Conservation (phyloP, 1,140 invertebrate genomes). For the Venturia canescens region DNA sequence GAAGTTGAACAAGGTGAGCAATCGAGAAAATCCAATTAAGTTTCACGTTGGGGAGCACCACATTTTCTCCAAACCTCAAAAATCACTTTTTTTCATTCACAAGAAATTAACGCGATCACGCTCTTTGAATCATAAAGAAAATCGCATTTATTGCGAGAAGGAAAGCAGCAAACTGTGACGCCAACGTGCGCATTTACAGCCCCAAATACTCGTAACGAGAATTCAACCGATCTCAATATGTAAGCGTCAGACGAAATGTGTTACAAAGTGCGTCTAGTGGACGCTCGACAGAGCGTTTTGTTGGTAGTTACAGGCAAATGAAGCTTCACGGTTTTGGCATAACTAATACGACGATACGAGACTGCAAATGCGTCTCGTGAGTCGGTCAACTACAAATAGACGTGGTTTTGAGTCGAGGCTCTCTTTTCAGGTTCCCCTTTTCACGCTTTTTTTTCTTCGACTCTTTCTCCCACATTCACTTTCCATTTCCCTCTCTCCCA, state of each 20-base stretch:
- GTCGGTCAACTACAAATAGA: conserved; percentile 63
- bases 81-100: no score
- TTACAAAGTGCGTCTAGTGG: not conserved
- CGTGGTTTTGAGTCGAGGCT: conserved; percentile 43
- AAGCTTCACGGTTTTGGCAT: conserved; percentile 27
- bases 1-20: conserved; percentile 90
- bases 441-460: not conserved
- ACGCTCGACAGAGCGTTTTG: not conserved
- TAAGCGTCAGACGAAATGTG: not conserved
- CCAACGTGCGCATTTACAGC: not conserved
- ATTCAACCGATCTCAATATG: not conserved
- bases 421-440: not conserved
- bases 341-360: conserved; percentile 38
- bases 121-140: no score
- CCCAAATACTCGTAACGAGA: not conserved
- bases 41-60: not conserved
- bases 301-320: conserved; percentile 48
- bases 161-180: not conserved
- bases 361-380: conserved; percentile 42
- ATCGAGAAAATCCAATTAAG: not conserved
- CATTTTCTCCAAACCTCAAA: no score
- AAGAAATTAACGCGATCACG: no score
- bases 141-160: no score
- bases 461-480: not conserved
- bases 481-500: not conserved